Evolutionary conservation across 2,888 invertebrate genomes (phyloP), one percentile per base, ranked within the genome.

Genomic region (Diloba caeruleocephala): DNA sequence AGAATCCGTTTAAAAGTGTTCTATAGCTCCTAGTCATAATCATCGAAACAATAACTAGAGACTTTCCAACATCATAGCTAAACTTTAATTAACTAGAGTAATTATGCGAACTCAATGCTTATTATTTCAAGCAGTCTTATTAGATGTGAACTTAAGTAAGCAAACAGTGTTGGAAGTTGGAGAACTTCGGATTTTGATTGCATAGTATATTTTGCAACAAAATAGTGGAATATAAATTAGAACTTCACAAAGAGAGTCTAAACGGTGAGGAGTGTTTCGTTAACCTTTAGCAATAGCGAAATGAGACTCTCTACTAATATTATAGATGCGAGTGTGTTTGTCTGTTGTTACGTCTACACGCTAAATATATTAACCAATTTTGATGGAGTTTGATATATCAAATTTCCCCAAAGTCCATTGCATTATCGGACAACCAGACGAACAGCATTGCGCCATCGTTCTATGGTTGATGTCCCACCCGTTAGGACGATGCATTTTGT

Each of bases 21-120:
- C 3, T 10, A 23, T 29, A 6, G 28, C 37, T 28, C 17, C 23
- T 8, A 28, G 37, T 10, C 44, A 26, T 8, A 52, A 36, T 36
- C n/a, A 21, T 21, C 5, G n/a, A 1, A 15, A 28, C 54, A 37
- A 42, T 17, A 26, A 14, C 15, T 13, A 3, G 21, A 5, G 7
- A 21, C 21, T 21, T 21, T 1, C 6, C n/a, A 13, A 7, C 19
- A 10, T 37, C 14, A 9, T 25, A 37, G 6, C 6, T 31, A 1
- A 4, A 63, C 33, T 42, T 48, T 31, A 56, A 62, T 57, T 52
- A 62, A 68, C 41, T 42, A 14, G 12, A 49, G 39, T 53, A 41
- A 50, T 51, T 14, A 29, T 8, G 31, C 43, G 10, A 55, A 38
- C 23, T 25, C 14, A 14, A 36, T 39, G 29, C 28, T 61, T 50